A percentile compares a stretch with the other conserved stretches of the same genome.
Conservation (phyloP, 2,113 vertebrate genomes). For the Acanthisitta chloris region DNA sequence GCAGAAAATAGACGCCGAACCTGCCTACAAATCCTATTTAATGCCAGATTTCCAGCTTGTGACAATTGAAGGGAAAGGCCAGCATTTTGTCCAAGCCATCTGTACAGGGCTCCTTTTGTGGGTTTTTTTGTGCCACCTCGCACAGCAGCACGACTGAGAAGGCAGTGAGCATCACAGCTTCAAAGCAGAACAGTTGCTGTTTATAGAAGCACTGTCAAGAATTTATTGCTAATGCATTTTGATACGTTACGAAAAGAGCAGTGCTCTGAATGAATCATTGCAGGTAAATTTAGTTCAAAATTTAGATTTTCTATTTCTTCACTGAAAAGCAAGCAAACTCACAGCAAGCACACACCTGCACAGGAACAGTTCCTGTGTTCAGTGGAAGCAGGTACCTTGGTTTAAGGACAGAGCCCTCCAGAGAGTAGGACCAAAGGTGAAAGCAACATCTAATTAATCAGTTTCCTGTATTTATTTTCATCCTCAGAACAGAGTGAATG, state of each 20-base stretch:
- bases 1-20: not conserved
- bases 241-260: not conserved
- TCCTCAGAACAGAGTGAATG: not conserved
- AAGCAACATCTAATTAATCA: not conserved
- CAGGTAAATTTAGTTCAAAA: slow-evolving; percentile 15
- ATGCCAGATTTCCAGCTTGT: slow-evolving; percentile 10
- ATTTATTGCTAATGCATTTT: not conserved
- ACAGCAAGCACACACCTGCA: not conserved
- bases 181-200: slow-evolving; percentile 21
- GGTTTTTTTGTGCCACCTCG: not conserved
- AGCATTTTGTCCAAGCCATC: slow-evolving; percentile 4
- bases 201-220: slow-evolving; percentile 18
- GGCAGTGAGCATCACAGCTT: not conserved
- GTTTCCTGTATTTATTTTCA: not conserved
- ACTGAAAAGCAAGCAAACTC: not conserved
- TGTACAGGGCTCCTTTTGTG: slow-evolving; percentile 17
- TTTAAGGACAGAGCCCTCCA: not conserved
- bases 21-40: not conserved
- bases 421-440: not conserved
- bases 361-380: not conserved
- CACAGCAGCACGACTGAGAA: not conserved
- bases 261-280: not conserved
- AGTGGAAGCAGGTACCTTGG: not conserved
- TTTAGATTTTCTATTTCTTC: not conserved
- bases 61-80: not conserved